Percentiles rank a stretch among this genome's conserved stretches.
phyloP scores from a whole-genome alignment of 1,140 invertebrate species.

The Oedothorax gibbosus region DNA sequence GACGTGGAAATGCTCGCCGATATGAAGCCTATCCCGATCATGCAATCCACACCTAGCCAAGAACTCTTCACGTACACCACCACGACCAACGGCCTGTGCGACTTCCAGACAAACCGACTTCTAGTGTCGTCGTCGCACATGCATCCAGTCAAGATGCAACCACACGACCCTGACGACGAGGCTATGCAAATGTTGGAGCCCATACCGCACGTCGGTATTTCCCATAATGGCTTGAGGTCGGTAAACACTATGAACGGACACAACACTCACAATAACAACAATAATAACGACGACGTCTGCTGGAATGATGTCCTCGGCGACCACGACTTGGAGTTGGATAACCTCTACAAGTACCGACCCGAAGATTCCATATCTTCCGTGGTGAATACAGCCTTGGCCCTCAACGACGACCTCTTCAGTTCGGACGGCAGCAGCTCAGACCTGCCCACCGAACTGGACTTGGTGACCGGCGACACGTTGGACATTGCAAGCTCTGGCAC shows the following conservation, averaged over 20 bases:
- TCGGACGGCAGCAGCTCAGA: constrained; percentile 57
- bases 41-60: constrained; percentile 14
- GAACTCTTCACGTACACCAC: constrained; percentile 31
- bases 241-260: constrained; percentile 5
- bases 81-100: constrained; percentile 36
- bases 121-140: constrained; percentile 15
- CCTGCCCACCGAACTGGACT: constrained; percentile 49
- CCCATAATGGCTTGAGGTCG: constrained; percentile 4
- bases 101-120: constrained; percentile 30
- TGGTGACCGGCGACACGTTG: constrained; percentile 24
- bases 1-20: constrained; percentile 45
- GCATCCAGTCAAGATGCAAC: constrained; percentile 7
- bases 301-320: constrained; percentile 70
- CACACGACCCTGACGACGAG: constrained; percentile 16
- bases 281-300: constrained; percentile 68
- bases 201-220: constrained; percentile 11
- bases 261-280: not conserved
- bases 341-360: constrained; percentile 65
- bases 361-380: constrained; percentile 57
- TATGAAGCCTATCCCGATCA: constrained; percentile 36
- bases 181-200: constrained; percentile 34
- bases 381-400: constrained; percentile 53
- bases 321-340: constrained; percentile 68
- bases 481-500: not conserved
- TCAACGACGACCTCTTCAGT: constrained; percentile 57